These are phyloP conservation scores for Hymenochirus boettgeri DNA, from an alignment of 2,113 vertebrate species.

Conservation along the genomic window DNA sequence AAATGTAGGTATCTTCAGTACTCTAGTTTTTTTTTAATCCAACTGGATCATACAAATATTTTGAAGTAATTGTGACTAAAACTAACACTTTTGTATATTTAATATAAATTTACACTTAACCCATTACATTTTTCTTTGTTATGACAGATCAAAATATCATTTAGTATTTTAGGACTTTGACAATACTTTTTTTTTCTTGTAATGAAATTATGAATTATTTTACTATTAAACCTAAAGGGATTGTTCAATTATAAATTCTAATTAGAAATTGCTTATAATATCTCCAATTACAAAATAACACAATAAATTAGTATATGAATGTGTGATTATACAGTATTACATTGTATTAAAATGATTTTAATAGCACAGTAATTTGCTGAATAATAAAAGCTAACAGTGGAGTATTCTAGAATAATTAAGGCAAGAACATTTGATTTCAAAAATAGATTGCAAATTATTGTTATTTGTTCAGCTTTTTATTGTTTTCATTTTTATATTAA, in stretches of 20 bases:
- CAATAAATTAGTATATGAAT: slow-evolving; percentile 37
- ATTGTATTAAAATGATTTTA: slow-evolving; percentile 37
- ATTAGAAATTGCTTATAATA: slow-evolving; percentile 33
- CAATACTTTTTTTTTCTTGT: no score
- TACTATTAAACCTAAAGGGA: slow-evolving; percentile 32
- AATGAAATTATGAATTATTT: no score
- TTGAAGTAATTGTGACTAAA: no score
- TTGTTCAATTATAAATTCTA: slow-evolving; percentile 41
- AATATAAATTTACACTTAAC: no score
- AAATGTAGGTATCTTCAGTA: no score
- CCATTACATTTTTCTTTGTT: no score
- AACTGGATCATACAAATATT: no score
- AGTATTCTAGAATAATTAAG: slow-evolving; percentile 35
- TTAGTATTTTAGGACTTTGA: no score
- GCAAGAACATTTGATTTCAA: slow-evolving; percentile 30
- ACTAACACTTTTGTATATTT: no score
- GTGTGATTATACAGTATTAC: slow-evolving; percentile 39
- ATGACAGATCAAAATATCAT: no score
- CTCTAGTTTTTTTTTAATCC: no score
- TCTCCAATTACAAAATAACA: slow-evolving; percentile 40
- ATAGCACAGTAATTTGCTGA: slow-evolving; percentile 36
- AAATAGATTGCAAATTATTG: slow-evolving; percentile 15
- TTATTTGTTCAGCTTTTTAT: slow-evolving; percentile 3
- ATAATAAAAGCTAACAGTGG: slow-evolving; percentile 34
- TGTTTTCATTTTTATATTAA: slow-evolving; percentile 23